phyloP scores from a whole-genome alignment of 2,797 vertebrate genomes.

The Austrolebias charrua region DNA sequence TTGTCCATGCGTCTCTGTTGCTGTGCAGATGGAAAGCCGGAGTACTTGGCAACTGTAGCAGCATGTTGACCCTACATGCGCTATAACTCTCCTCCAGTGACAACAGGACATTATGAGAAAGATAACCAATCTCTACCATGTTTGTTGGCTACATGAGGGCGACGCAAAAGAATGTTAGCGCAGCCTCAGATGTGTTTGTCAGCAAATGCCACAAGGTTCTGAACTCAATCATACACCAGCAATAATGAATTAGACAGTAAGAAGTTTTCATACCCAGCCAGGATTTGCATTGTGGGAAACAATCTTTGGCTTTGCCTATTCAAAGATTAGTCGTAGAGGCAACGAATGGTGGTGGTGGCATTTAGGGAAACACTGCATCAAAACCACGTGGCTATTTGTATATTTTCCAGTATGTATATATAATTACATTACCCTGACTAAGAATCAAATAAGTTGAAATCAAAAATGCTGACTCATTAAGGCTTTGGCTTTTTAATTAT shows the following conservation, averaged over 20 bases:
- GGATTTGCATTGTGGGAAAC: constrained; percentile 61
- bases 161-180: constrained; percentile 39
- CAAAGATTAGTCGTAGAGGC: constrained; percentile 65
- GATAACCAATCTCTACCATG: constrained; percentile 62
- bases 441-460: no score
- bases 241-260: constrained; percentile 75
- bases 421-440: no score
- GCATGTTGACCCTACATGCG: constrained; percentile 54
- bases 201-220: constrained; percentile 57
- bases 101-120: constrained; percentile 61
- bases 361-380: background rate
- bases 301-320: constrained; percentile 75
- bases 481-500: background rate
- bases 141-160: constrained; percentile 30
- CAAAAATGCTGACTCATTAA: no score
- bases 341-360: constrained; percentile 1
- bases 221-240: constrained; percentile 71
- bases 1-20: constrained; percentile 71
- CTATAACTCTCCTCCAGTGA: constrained; percentile 66
- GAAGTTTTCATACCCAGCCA: constrained; percentile 65
- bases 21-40: constrained; percentile 64
- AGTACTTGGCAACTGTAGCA: constrained; percentile 57
- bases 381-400: background rate
- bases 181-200: constrained; percentile 52
- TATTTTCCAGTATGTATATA: no score